phyloP scores from a whole-genome alignment of 1,140 invertebrate genomes.

The Pinna nobilis region DNA sequence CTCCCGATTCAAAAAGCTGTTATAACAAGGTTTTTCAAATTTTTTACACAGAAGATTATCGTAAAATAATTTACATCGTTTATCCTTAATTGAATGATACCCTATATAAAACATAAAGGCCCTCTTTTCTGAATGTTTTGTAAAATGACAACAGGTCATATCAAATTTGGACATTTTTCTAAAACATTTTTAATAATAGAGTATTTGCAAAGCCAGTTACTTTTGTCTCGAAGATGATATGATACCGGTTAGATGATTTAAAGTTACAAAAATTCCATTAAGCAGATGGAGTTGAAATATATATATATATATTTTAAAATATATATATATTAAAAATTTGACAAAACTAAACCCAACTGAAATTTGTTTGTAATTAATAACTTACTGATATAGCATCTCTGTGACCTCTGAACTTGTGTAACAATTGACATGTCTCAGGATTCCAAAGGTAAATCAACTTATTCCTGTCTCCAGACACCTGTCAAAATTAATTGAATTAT shows the following conservation, averaged over 20 bases:
- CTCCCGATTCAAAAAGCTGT: no score
- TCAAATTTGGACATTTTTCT: no score
- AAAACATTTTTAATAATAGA: no score
- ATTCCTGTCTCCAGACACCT: constrained; percentile 85
- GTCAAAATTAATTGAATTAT: constrained; percentile 28
- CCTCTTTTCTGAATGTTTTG: no score
- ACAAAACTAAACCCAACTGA: neutral
- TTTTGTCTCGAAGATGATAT: no score
- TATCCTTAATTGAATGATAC: no score
- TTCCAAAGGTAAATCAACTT: constrained; percentile 90
- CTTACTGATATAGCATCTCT: constrained; percentile 75
- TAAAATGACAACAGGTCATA: no score
- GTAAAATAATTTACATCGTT: no score
- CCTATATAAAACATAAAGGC: no score
- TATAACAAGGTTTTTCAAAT: no score
- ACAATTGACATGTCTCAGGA: constrained; percentile 82
- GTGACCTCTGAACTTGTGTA: constrained; percentile 84
- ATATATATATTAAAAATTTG: neutral
- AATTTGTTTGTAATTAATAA: neutral
- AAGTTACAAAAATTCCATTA: neutral
- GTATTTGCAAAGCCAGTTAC: no score
- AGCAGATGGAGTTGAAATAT: neutral
- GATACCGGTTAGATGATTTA: neutral
- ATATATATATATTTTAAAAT: neutral
- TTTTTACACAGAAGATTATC: no score